Conservation (phyloP, 2,888 invertebrate genomes). For the Drosophila vallismaia region DNA sequence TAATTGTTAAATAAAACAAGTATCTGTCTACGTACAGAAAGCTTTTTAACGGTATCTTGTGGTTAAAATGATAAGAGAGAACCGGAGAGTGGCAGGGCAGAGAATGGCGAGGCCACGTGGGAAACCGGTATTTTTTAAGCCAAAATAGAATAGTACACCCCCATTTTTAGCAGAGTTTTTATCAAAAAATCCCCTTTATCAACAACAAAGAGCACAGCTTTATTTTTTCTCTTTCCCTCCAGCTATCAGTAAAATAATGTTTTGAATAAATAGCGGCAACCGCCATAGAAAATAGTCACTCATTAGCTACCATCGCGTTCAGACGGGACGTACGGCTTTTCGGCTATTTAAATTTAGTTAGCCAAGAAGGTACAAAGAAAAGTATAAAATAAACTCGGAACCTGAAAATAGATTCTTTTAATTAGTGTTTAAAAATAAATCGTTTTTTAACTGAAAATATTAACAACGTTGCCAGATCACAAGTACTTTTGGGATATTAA, state of each 20-base stretch:
- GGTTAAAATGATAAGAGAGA: conserved; percentile 20
- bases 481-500: conserved; percentile 8
- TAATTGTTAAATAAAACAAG: conserved; percentile 34
- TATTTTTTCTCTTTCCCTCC: conserved; percentile 8
- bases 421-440: background rate
- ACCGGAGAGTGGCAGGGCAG: background rate
- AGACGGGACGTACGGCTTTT: conserved; percentile 4
- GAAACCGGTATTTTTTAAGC: conserved; percentile 20
- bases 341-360: conserved; percentile 46
- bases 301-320: conserved; percentile 14
- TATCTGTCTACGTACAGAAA: background rate
- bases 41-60: conserved; percentile 22
- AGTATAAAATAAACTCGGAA: background rate
- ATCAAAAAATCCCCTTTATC: conserved; percentile 54
- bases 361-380: conserved; percentile 34
- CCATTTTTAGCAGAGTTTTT: conserved; percentile 24
- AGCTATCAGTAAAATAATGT: conserved; percentile 15
- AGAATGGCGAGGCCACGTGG: conserved; percentile 8
- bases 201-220: conserved; percentile 5
- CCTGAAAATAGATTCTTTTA: background rate
- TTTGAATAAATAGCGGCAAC: conserved; percentile 39
- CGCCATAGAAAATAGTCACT: conserved; percentile 23
- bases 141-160: conserved; percentile 7
- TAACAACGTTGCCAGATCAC: conserved; percentile 24
- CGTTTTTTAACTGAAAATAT: background rate